A percentile compares a stretch with the other conserved stretches of the same genome.
Evolutionary conservation across 2,113 vertebrate genomes (phyloP).

Genomic region (Lophotis ruficrista): DNA sequence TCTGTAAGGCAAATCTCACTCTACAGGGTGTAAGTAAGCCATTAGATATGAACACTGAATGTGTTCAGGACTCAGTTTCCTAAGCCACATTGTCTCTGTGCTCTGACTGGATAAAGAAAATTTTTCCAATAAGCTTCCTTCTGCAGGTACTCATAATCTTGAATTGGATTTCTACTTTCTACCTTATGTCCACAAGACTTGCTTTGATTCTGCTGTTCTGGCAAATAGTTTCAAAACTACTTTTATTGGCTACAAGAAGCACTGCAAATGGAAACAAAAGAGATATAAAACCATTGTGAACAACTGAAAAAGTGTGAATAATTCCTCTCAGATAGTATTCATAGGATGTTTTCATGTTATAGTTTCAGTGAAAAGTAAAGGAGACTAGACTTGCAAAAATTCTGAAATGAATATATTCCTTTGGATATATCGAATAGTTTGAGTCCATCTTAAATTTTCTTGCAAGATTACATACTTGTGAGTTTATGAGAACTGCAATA

Average conservation of each 20-base stretch:
- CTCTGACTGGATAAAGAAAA: neutral
- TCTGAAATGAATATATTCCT: neutral
- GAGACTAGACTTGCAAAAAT: neutral
- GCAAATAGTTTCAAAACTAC: neutral
- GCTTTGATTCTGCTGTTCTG: neutral
- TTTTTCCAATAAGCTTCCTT: neutral
- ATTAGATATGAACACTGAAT: neutral
- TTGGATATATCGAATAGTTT: rapidly evolving
- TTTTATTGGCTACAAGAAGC: neutral
- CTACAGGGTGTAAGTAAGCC: neutral
- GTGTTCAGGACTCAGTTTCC: neutral
- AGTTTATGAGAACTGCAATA: neutral
- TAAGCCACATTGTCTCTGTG: neutral
- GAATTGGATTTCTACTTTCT: neutral
- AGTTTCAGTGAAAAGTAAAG: neutral
- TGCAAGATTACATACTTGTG: neutral
- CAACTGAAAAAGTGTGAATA: neutral
- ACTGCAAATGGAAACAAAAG: neutral
- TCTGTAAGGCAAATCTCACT: neutral
- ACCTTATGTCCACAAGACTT: neutral
- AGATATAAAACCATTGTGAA: neutral
- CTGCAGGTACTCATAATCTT: neutral
- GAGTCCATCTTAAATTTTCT: neutral
- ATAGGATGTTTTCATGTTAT: neutral
- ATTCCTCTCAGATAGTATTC: neutral